Conservation (phyloP, 2,888 invertebrate genomes). For the Melolontha melolontha region DNA sequence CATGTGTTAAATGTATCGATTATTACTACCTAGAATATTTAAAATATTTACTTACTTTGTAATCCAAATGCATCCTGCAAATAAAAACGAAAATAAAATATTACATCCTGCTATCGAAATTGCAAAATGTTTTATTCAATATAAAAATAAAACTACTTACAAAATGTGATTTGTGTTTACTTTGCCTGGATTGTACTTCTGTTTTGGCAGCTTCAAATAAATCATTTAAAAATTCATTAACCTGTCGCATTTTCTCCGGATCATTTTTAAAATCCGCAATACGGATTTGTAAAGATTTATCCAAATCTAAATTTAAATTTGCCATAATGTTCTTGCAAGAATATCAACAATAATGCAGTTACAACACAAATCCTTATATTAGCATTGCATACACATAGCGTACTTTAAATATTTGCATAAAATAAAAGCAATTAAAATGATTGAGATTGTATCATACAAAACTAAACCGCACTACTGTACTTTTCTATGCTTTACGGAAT, state of each 20-base stretch:
- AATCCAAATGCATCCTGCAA: slow-evolving; percentile 59
- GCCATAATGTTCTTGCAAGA: slow-evolving; percentile 52
- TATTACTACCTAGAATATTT: slow-evolving; percentile 19
- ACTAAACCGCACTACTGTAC: slow-evolving; percentile 11
- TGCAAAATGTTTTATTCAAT: slow-evolving; percentile 8
- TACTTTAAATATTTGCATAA: too few relatives aligned
- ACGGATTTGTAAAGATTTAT: slow-evolving; percentile 59
- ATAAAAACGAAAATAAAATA: slow-evolving; percentile 41
- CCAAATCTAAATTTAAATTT: slow-evolving; percentile 58
- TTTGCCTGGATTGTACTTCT: slow-evolving; percentile 59
- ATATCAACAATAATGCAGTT: background rate
- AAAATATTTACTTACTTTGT: slow-evolving; percentile 59
- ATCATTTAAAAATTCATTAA: slow-evolving; percentile 63
- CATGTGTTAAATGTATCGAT: too few relatives aligned
- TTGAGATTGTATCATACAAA: slow-evolving; percentile 5
- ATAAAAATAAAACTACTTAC: slow-evolving; percentile 53
- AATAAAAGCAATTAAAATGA: background rate
- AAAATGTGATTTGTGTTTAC: slow-evolving; percentile 58
- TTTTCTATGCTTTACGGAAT: slow-evolving; percentile 5
- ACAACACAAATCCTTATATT: too few relatives aligned
- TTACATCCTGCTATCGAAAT: background rate
- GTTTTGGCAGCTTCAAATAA: slow-evolving; percentile 62
- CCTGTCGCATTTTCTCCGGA: slow-evolving; percentile 62
- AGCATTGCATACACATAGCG: too few relatives aligned
- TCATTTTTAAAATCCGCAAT: slow-evolving; percentile 63